phyloP scores from a whole-genome alignment of 2,797 vertebrate genomes.

The Babyrousa celebensis region DNA sequence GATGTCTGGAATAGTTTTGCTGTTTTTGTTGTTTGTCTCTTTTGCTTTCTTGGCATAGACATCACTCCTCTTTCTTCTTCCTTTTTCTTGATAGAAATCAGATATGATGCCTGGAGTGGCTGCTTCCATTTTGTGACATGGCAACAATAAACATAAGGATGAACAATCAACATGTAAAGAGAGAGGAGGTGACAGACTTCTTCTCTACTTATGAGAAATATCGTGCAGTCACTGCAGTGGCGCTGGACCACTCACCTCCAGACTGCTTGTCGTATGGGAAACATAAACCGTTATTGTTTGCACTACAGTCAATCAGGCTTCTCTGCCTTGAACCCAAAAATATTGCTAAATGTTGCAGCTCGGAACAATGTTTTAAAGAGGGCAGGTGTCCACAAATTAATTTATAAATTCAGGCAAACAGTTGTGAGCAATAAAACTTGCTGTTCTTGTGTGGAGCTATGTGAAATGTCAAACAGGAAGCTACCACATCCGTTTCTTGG shows the following conservation, averaged over 20 bases:
- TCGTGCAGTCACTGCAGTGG: not conserved
- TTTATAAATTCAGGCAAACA: not conserved
- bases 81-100: not conserved
- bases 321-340: conserved; percentile 39
- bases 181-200: not conserved
- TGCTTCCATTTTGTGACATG: not conserved
- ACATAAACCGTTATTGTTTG: not conserved
- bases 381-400: not conserved
- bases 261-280: not conserved
- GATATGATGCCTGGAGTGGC: not conserved
- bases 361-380: conserved; percentile 16
- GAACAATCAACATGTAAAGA: not conserved
- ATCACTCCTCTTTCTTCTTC: not conserved
- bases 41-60: not conserved
- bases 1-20: not conserved
- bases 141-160: not conserved
- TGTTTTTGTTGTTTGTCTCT: not conserved
- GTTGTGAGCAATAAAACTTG: not conserved
- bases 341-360: not conserved
- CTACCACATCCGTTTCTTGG: conserved; percentile 14
- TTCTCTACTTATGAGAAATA: not conserved
- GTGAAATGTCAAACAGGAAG: conserved; percentile 67
- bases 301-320: not conserved
- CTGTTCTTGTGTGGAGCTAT: conserved; percentile 29
- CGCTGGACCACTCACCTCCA: not conserved